Conservation (phyloP, 1,140 invertebrate species). For the Platorchestia sp. region DNA sequence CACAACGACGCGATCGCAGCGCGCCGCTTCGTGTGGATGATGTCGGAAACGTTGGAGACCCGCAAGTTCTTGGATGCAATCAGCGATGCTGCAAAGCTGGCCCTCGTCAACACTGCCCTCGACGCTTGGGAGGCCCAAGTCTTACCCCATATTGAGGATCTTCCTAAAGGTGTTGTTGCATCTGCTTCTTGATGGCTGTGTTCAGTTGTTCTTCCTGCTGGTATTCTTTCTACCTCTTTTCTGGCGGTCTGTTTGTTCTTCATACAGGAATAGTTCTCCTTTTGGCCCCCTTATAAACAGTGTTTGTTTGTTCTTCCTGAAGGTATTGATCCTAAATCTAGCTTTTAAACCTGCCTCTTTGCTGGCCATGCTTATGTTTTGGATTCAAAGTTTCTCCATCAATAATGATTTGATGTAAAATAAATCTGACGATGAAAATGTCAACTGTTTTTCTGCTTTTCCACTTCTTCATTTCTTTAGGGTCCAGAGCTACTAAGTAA, state of each 20-base stretch:
- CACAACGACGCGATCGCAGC: background rate
- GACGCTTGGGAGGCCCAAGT: background rate
- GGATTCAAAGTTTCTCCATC: background rate
- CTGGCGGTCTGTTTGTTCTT: too few relatives aligned
- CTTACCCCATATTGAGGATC: background rate
- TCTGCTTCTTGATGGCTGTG: background rate
- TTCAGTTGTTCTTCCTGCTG: background rate
- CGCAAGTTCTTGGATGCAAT: background rate
- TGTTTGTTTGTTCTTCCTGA: background rate
- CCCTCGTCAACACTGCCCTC: background rate
- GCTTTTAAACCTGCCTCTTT: too few relatives aligned
- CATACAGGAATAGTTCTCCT: too few relatives aligned
- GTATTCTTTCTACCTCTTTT: too few relatives aligned
- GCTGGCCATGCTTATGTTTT: background rate
- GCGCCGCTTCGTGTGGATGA: slow-evolving; percentile 2
- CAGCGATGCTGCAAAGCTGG: background rate
- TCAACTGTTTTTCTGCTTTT: too few relatives aligned
- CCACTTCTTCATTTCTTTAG: too few relatives aligned
- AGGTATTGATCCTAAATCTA: background rate
- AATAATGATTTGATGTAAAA: background rate
- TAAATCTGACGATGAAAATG: background rate
- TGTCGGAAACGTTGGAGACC: background rate
- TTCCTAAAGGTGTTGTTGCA: slow-evolving; percentile 14
- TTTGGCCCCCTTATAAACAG: background rate
- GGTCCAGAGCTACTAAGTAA: too few relatives aligned